Conservation (phyloP, 2,797 vertebrate species). For the Semaprochilodus insignis region DNA sequence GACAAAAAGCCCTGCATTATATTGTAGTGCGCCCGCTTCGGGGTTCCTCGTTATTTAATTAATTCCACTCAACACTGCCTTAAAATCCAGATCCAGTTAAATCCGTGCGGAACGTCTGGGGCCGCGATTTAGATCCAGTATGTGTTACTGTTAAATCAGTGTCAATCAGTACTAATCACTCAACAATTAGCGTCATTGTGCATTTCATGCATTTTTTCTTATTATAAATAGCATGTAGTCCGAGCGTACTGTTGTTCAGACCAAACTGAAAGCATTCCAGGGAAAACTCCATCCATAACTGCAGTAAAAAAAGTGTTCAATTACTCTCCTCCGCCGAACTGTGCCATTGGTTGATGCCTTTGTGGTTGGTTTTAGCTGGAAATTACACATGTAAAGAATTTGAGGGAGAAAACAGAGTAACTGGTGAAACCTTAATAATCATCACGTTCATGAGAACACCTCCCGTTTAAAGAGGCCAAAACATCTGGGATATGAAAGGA, state of each 20-base stretch:
- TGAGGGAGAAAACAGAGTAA: constrained; percentile 9
- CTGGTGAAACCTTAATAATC: constrained; percentile 1
- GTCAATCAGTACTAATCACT: constrained; percentile 45
- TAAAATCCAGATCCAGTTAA: constrained; percentile 40
- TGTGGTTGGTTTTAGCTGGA: background rate
- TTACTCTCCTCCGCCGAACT: constrained; percentile 22
- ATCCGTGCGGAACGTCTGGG: constrained; percentile 41
- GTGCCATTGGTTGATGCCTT: constrained; percentile 15
- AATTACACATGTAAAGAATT: background rate
- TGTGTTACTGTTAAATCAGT: constrained; percentile 43
- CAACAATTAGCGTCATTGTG: background rate
- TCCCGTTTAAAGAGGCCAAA: background rate
- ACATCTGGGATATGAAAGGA: no score
- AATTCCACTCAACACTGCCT: constrained; percentile 43
- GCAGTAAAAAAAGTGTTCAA: constrained; percentile 1
- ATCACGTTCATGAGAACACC: background rate
- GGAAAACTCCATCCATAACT: constrained; percentile 3
- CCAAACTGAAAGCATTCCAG: constrained; percentile 36
- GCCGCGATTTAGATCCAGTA: constrained; percentile 39
- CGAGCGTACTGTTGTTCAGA: background rate
- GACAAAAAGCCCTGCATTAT: constrained; percentile 97
- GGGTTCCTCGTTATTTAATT: constrained; percentile 45
- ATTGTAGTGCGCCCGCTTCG: constrained; percentile 81
- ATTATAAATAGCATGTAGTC: background rate
- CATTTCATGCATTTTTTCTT: background rate